Evolutionary conservation across 1,140 invertebrate genomes (phyloP), one percentile per base, ranked within the genome.

Genomic region (Cotesia vestalis): DNA sequence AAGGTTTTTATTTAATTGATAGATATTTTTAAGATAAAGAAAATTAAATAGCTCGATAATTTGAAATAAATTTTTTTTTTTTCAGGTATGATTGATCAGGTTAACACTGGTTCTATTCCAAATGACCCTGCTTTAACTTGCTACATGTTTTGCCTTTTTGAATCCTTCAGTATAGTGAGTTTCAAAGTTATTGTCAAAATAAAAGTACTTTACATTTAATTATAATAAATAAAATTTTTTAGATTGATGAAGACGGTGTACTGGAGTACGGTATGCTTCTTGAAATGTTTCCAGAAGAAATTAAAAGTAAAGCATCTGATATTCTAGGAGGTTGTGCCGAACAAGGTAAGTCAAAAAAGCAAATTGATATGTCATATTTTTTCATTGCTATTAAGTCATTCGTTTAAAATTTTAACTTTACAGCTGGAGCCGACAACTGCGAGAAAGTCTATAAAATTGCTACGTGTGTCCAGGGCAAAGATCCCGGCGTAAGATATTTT

Each of bases 111-210:
- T 0, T 36, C 70, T 0, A 36, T 86, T 11, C 1, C 20, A 0
- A 72, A 84, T 20, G 79, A 85, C 3, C 73, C 20, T 6, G 67
- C 53, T 2, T 72, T 87, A 17, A 83, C 84, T 4, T 87, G 85
- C 66, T 87, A 87, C 77, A 85, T 85, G 83, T 75, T 73, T 69
- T 86, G 85, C 59, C 72, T 86, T 4, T 76, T 86, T 6, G 77
- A 80, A 4, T 68, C 83, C 12, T 80, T 86, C 62, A 80, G 84
- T 71, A 69, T 86, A 79, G 85, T 86, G 77, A 77, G 75, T 73
- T 34, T 63, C 12, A 53, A 46, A 53, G 66, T n/a, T 35, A 34
- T 60, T 36, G 52, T 62, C 53, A 52, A 60, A 35, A 53, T 14
- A 27, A 68, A 27, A 68, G 9, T 6, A 27, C 27, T 27, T 27